Percentiles rank a stretch among this genome's conserved stretches.
Evolutionary conservation across 1,140 invertebrate species (phyloP).

Genomic region (Heliconius hermathena): DNA sequence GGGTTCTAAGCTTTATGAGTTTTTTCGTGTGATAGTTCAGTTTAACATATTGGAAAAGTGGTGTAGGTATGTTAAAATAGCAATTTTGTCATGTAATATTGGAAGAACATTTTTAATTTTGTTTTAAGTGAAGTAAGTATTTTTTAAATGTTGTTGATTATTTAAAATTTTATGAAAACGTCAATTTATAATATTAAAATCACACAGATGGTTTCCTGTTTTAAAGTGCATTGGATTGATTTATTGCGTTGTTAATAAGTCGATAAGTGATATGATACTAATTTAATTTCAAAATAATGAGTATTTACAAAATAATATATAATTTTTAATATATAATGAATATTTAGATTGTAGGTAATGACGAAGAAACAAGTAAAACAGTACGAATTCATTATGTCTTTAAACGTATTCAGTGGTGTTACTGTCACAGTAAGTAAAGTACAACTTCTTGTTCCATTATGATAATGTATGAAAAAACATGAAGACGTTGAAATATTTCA

Average conservation of each 20-base stretch:
- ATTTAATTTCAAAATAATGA: no score
- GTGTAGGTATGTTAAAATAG: neutral
- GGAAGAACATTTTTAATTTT: neutral
- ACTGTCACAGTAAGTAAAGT: neutral
- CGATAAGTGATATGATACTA: no score
- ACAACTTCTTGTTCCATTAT: neutral
- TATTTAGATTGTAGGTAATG: neutral
- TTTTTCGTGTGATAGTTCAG: neutral
- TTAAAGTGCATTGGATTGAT: no score
- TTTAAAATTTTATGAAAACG: no score
- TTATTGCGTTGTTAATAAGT: no score
- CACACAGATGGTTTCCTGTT: no score
- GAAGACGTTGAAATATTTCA: neutral
- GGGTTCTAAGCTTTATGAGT: slow-evolving; percentile 9
- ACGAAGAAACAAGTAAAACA: neutral
- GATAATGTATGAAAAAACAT: neutral
- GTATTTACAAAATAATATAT: no score
- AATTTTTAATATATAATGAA: neutral
- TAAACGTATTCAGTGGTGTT: neutral
- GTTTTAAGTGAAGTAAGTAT: no score
- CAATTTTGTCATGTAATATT: neutral
- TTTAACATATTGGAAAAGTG: neutral
- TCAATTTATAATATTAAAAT: no score
- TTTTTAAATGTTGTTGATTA: no score
- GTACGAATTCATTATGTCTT: neutral